Evolutionary conservation across 2,113 vertebrate genomes (phyloP), one percentile per base, ranked within the genome.

Genomic region (Rhadina sibilatrix): DNA sequence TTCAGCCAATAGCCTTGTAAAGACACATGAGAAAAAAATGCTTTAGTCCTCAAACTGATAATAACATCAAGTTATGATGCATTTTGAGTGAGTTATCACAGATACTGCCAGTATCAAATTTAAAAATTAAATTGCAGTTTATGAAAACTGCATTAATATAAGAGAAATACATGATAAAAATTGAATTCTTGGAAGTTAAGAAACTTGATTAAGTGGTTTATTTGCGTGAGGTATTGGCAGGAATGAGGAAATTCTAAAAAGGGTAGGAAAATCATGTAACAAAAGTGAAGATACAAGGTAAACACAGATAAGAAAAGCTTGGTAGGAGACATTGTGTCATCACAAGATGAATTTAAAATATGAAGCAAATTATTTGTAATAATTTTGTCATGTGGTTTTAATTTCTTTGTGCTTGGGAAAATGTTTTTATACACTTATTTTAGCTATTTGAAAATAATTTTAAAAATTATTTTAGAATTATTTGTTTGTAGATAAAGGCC

Each of bases 351-450:
- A 40, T 74, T 83, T 35, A 77, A 63, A 87, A 60, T 46, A 40
- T 2, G 6, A 83, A 71, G 10, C 37, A 37, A 65, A 18, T 5
- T 84, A 13, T 75, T 87, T 54, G 11, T 33, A 87, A 12, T 54
- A 57, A 44, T 70, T 72, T 77, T 61, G 3, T 70, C 35, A 50
- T 63, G 52, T 64, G 14, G 1, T 2, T 81, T 79, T 87, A 44
- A 44, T 72, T 87, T 60, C 4, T 38, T 56, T 79, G 23, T 61
- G 17, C 10, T 60, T 1, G 5, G 23, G 25, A 60, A 86, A 83
- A 25, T 0, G 0, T 33, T 42, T 77, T 72, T 33, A 9, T 63
- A n/a, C 10, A 21, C 4, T 82, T 79, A 3, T 18, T 64, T 65
- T 30, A 65, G 8, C 12, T 66, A 5, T 56, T 83, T 92, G 40